Evolutionary conservation across 1,140 invertebrate genomes (phyloP).

Genomic region (Drosophila kanapiae): DNA sequence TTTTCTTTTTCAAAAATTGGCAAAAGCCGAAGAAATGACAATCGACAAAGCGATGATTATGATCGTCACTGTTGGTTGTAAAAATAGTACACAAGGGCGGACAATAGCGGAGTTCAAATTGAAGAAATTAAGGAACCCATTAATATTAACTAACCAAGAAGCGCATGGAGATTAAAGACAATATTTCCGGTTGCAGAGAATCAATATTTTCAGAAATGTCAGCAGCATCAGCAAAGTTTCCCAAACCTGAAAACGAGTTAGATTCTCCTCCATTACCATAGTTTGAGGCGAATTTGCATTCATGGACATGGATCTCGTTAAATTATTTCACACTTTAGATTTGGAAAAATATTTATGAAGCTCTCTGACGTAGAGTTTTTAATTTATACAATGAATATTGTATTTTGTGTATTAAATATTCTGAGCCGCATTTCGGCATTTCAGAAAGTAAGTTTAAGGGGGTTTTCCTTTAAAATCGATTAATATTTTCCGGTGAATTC

Average conservation of each 20-base stretch:
- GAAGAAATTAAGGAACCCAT: not conserved
- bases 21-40: constrained; percentile 21
- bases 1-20: constrained; percentile 45
- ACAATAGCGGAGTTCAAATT: not conserved
- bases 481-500: not conserved
- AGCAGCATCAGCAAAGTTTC: not conserved
- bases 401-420: constrained; percentile 5
- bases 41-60: constrained; percentile 3
- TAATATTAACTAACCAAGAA: not conserved
- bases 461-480: not conserved
- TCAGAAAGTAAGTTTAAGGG: not conserved
- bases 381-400: constrained; percentile 16
- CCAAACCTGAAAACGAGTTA: constrained; percentile 15
- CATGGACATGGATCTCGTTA: constrained; percentile 15
- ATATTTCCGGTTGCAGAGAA: constrained; percentile 6
- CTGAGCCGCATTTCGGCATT: not conserved
- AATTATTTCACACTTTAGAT: constrained; percentile 28
- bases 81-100: not conserved
- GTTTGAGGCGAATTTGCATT: constrained; percentile 6
- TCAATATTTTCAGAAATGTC: constrained; percentile 18
- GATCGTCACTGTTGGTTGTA: not conserved
- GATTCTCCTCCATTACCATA: not conserved
- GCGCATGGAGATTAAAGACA: not conserved
- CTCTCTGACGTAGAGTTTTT: constrained; percentile 19
- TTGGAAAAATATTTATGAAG: constrained; percentile 18